Base-by-base conservation (phyloP, 1,140 invertebrate genomes). In the Drosophila nigrodunni region DNA sequence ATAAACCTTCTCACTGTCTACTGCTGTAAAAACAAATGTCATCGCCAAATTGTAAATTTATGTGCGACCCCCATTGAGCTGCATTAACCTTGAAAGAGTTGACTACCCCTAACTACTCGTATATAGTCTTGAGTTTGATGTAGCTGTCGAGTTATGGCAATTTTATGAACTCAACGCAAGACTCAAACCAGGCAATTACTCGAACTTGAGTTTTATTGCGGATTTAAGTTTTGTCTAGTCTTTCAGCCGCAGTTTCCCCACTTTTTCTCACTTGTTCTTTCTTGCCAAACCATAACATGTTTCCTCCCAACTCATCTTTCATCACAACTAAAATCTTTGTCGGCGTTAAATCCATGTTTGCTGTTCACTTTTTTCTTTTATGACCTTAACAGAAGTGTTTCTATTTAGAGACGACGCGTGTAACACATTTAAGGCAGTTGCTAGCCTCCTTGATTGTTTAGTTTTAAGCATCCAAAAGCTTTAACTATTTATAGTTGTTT, bases 41-140 rank as follows among this genome's bases (percentile, higher is more conserved):
- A 61, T 47, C 60, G 77, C 66, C 71, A 80, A 85, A 86, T 85
- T 82, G 74, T 71, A 61, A 86, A 86, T 85, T 85, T 85, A 85
- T 83, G 62, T 41, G 41, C 46, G 25, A 15, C 30, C 57, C 8
- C 2, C 8, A 3, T 6, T 41, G 30, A 43, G 9, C 15, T 15
- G 25, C 15, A 5, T 44, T 62, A 59, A 59, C 49, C 57, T 64
- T 47, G 55, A 7, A 18, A 30, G 21, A 44, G 50, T 49, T 50
- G 46, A 72, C 37, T 59, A 46, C 21, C 8, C 41, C 41, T n/a
- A 7, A 13, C 41, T 43, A 43, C 41, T 43, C 11, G 9, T 41
- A 41, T 11, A 41, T 11, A 11, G 11, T 41, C 39, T 11, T 11
- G 39, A 41, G 39, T 44, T 35, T 58, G 10, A 49, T 47, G n/a